A percentile compares a stretch with the other conserved stretches of the same genome.
These are phyloP conservation scores for Poecilus cupreus DNA, from an alignment of 2,888 invertebrate genomes.

Conservation along the genomic window DNA sequence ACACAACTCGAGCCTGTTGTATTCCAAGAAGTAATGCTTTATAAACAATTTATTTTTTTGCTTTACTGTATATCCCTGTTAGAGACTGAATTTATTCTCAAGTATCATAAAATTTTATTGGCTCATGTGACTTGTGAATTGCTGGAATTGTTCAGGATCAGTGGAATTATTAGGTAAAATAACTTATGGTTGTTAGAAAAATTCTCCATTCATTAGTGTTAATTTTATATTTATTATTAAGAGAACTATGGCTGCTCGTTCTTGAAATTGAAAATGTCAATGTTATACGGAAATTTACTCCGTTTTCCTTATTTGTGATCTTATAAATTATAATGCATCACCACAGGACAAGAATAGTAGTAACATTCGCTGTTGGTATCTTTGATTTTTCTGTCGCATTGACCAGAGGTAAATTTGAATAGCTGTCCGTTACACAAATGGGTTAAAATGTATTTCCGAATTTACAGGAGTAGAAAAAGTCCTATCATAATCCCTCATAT, in stretches of 20 bases:
- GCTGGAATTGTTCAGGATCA: constrained; percentile 55
- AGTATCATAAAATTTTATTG: constrained; percentile 59
- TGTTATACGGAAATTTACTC: not conserved
- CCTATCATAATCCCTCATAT: too few species aligned
- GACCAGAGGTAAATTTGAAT: too few species aligned
- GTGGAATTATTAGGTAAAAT: constrained; percentile 54
- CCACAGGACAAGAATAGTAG: too few species aligned
- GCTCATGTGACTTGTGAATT: constrained; percentile 52
- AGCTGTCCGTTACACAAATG: too few species aligned
- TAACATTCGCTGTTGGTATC: too few species aligned
- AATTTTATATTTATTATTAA: not conserved
- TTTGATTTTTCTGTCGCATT: too few species aligned
- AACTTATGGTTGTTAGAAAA: constrained; percentile 38
- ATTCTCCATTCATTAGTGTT: constrained; percentile 51
- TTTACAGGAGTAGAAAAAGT: too few species aligned
- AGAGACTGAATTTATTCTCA: constrained; percentile 55
- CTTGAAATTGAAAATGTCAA: not conserved
- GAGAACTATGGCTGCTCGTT: constrained; percentile 12
- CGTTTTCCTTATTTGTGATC: not conserved
- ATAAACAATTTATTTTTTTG: constrained; percentile 50
- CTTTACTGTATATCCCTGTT: constrained; percentile 48
- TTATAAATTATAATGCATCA: too few species aligned
- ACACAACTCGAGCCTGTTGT: constrained; percentile 29
- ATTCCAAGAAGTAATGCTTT: constrained; percentile 46
- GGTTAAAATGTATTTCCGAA: too few species aligned